phyloP scores from a whole-genome alignment of 2,113 vertebrate genomes.

The Sinosuthora webbiana region DNA sequence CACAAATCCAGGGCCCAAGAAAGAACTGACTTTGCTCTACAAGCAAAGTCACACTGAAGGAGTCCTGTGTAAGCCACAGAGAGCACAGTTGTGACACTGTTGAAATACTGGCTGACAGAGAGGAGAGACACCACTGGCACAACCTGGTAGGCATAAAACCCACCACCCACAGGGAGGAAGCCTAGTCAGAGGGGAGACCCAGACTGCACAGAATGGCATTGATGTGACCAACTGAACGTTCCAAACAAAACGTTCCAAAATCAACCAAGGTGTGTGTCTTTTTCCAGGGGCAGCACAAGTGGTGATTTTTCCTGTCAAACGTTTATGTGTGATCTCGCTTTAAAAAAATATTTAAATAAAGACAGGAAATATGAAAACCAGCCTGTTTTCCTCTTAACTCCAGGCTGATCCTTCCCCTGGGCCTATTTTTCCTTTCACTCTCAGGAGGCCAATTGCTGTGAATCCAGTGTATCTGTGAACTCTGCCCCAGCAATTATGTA shows the following conservation, averaged over 20 bases:
- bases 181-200: not conserved
- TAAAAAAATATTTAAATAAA: not conserved
- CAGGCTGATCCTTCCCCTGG: not conserved
- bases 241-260: not conserved
- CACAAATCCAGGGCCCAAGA: not conserved
- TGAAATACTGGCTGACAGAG: not conserved
- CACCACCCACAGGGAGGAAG: not conserved
- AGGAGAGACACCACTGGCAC: not conserved
- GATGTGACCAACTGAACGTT: not conserved
- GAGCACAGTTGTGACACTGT: not conserved
- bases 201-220: not conserved
- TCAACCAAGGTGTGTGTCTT: not conserved
- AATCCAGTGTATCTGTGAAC: not conserved
- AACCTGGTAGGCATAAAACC: not conserved
- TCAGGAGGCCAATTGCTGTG: not conserved
- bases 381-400: not conserved
- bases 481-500: not conserved
- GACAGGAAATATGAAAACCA: slow-evolving; percentile 1
- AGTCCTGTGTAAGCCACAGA: not conserved
- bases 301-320: slow-evolving; percentile 26
- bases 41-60: not conserved
- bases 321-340: not conserved
- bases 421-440: not conserved
- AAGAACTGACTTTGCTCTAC: not conserved
- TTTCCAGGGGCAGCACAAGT: not conserved